Evolutionary conservation across 2,113 vertebrate genomes (phyloP).

Genomic region (Pardalotus punctatus): DNA sequence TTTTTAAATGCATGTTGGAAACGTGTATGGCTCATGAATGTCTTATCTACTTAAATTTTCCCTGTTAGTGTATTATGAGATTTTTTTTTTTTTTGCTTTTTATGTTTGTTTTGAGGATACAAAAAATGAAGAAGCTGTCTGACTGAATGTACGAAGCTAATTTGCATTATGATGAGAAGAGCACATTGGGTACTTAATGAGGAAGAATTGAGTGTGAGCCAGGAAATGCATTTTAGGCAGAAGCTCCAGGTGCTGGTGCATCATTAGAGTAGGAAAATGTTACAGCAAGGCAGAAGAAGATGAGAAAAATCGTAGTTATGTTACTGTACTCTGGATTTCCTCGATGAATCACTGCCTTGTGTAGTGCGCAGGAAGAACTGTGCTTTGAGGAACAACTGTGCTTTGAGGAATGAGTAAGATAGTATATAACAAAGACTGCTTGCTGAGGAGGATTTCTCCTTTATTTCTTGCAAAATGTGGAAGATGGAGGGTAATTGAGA

Average conservation of each 20-base stretch:
- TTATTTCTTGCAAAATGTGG: not conserved
- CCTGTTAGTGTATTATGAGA: not conserved
- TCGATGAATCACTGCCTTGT: not conserved
- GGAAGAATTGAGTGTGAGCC: not conserved
- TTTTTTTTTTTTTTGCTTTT: not conserved
- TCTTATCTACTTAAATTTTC: not conserved
- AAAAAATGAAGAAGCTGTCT: not conserved
- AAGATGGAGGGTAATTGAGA: not conserved
- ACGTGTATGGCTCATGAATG: not conserved
- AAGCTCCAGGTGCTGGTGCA: not conserved
- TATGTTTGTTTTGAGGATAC: not conserved
- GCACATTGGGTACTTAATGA: not conserved
- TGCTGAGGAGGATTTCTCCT: not conserved
- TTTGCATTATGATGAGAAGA: not conserved
- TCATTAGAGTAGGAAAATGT: not conserved
- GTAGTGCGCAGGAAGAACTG: not conserved
- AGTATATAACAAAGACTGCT: not conserved
- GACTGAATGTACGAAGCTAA: not conserved
- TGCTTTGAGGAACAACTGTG: not conserved
- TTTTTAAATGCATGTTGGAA: not conserved
- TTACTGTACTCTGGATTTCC: not conserved
- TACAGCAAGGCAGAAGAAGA: not conserved
- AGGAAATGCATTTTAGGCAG: not conserved
- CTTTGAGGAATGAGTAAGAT: not conserved
- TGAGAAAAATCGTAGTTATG: not conserved